Base-by-base conservation (phyloP, 23 tunicate genomes). In the Ciona savignyi region DNA sequence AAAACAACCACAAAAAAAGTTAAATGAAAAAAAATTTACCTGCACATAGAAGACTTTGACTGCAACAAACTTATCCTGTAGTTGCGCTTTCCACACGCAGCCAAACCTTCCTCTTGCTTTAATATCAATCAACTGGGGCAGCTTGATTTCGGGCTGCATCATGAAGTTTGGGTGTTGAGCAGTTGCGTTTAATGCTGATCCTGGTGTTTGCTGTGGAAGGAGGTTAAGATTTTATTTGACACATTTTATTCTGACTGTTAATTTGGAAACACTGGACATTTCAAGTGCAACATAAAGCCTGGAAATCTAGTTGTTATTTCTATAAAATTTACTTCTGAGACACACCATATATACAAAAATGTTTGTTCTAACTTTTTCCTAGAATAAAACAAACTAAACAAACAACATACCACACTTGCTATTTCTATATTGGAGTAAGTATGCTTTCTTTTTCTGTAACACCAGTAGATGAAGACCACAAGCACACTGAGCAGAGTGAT, bases 41-140 rank as follows among this genome's bases (percentile, higher is more conserved):
- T 86, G 93, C 66, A 80, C n/a, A 33, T 32, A 56, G 62, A 91
- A 91, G 0, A 75, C 84, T 60, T 91, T 91, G 28, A 91, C 91
- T 21, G 97, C 97, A 75, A 91, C 97, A 67, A 29, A 67, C 30
- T 49, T 72, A 60, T 85, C 97, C 21, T 73, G 86, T n/a, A 80
- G 65, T 63, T 91, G 91, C 27, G 97, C 97, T 76, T 82, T 84
- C 97, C 97, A 91, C 2, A 91, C 97, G 66, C 86, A 81, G 28
- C 97, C 97, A 76, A 84, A 91, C 26, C 97, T 80, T 60, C 97
- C 97, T 35, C 97, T 75, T 60, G 97, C 97, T 71, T 91, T 91
- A 63, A 91, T 48, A 30, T 80, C 97, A 67, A 81, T 64, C 3
- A 91, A 71, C 19, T 91, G 83, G 51, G 97, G 97, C 6, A 79